Percentiles rank a stretch among this genome's conserved stretches.
Conservation (phyloP, 2,113 vertebrate species). For the Gopherus flavomarginatus region DNA sequence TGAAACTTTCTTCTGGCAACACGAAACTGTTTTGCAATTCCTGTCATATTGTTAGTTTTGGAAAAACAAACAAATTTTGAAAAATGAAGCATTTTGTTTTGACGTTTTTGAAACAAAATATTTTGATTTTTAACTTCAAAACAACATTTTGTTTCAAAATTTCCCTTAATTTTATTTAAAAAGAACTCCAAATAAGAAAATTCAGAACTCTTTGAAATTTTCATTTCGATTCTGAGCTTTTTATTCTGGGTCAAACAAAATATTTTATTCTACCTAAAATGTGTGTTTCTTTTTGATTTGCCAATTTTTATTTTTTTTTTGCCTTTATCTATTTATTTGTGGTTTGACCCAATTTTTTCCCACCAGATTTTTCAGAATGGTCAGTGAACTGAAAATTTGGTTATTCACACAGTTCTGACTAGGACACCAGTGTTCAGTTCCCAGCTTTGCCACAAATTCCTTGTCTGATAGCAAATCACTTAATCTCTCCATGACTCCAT, state of each 20-base stretch:
- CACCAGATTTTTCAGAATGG: neutral
- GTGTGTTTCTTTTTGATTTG: neutral
- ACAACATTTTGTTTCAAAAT: neutral
- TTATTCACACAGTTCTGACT: neutral
- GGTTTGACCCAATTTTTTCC: neutral
- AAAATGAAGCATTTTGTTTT: neutral
- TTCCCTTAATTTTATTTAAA: neutral
- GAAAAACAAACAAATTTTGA: neutral
- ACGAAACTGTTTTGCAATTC: neutral
- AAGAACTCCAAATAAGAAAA: neutral
- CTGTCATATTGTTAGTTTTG: neutral
- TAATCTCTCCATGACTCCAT: neutral
- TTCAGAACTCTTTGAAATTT: neutral
- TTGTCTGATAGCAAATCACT: neutral
- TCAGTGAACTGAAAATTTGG: neutral
- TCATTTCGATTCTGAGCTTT: neutral
- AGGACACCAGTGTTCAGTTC: neutral
- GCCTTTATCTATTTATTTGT: neutral
- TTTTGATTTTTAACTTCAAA: neutral
- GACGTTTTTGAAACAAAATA: neutral
- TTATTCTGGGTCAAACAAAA: neutral
- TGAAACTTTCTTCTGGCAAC: too few relatives aligned
- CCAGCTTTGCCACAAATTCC: rapidly evolving
- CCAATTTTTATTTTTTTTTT: neutral
- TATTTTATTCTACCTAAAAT: neutral